Base-by-base conservation (phyloP, 2,797 vertebrate species). In the Lycodopsis pacificus region DNA sequence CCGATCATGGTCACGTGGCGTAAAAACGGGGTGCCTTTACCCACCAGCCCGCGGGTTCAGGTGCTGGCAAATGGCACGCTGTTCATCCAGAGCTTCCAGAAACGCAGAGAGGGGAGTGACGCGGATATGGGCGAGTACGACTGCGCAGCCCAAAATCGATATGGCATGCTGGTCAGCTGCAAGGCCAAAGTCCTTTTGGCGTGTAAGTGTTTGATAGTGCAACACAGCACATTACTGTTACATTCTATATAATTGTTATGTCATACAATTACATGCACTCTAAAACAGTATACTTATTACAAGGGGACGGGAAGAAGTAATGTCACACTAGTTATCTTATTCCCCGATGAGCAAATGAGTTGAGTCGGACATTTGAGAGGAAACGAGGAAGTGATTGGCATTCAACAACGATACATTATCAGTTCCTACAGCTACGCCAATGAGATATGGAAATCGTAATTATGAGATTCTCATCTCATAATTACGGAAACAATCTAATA, bases 121-220 rank as follows among this genome's bases (percentile, higher is more conserved):
- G 80, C 92, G 0, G 86, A 88, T 0, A 81, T 92, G 49, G 96
- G 94, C 2, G 92, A 96, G 66, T 95, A 95, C 22, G 92, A 94
- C 81, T 95, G 94, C 0, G 65, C 94, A 0, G 95, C 93, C 3
- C 95, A 95, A 77, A 96, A 94, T 44, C 88, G 71, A 25, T 95
- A 83, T 0, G 94, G 95, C 83, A 40, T 93, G 91, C 92, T 95
- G 90, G 91, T 96, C 91, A 96, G 95, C 91, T 87, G 86, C 62
- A 91, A 92, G 80, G 94, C 95, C 81, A 84, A 81, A 13, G 93
- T 95, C 5, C 93, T 89, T 11, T 80, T 95, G 73, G 95, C 95
- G 54, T 95, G 95, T 95, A 87, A 95, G 95, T 94, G 38, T 56
- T 58, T 46, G 2, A 66, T 17, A 14, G 7, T 25, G 8, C 5